A percentile compares a stretch with the other conserved stretches of the same genome.
Evolutionary conservation across 2,113 vertebrate genomes (phyloP).

Genomic region (Gorsachius goisagi): DNA sequence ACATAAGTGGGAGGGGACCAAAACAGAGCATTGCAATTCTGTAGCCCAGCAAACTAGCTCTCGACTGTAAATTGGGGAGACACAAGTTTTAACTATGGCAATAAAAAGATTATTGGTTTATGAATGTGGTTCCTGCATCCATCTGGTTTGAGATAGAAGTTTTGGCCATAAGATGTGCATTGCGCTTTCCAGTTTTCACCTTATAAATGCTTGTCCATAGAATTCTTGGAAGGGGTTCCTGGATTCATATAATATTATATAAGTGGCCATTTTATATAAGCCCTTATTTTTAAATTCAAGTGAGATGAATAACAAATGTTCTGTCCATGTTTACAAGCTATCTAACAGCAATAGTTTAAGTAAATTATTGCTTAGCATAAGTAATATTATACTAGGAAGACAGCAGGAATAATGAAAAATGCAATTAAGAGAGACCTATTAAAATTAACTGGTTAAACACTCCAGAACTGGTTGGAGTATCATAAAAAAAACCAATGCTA

Average conservation of each 20-base stretch:
- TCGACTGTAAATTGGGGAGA: background rate
- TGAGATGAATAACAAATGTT: background rate
- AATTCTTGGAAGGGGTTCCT: constrained; percentile 3
- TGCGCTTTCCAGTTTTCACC: background rate
- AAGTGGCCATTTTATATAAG: background rate
- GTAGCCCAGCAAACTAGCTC: background rate
- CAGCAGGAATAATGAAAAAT: background rate
- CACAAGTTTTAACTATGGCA: background rate
- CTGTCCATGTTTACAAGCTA: background rate
- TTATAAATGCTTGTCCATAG: constrained; percentile 30
- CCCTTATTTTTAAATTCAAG: background rate
- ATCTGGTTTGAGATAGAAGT: constrained; percentile 9
- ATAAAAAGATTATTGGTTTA: background rate
- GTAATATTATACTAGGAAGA: background rate
- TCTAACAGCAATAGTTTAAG: background rate
- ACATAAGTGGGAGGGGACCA: background rate
- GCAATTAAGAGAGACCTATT: background rate
- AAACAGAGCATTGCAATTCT: background rate
- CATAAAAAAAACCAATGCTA: background rate
- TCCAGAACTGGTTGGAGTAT: background rate
- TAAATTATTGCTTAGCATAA: background rate
- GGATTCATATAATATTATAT: background rate
- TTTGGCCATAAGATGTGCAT: background rate
- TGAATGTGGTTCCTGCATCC: background rate
- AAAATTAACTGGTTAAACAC: background rate